These are phyloP conservation scores for Eupithecia tripunctaria DNA, from an alignment of 2,888 invertebrate genomes.

Conservation along the genomic window DNA sequence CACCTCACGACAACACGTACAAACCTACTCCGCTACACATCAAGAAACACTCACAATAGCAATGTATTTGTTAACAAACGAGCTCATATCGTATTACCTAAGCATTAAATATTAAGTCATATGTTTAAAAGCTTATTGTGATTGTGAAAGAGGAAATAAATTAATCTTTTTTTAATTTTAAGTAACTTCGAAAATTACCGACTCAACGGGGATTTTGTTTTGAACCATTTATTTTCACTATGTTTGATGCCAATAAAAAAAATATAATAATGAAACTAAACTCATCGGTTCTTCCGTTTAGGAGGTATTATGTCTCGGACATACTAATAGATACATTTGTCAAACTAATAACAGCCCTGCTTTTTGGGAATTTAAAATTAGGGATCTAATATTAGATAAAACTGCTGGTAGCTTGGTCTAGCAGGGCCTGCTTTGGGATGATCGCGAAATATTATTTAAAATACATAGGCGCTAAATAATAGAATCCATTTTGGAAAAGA, in stretches of 20 bases:
- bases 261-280: background rate
- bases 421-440: background rate
- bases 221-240: too few species aligned
- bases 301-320: too few species aligned
- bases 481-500: too few species aligned
- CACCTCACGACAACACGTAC: background rate
- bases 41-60: background rate
- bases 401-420: too few species aligned
- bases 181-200: too few species aligned
- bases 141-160: background rate
- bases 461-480: too few species aligned
- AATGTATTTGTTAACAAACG: background rate
- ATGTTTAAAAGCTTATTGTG: background rate
- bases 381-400: too few species aligned
- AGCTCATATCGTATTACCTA: background rate
- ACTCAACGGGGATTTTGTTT: too few species aligned
- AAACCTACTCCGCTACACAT: background rate
- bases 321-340: background rate
- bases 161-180: background rate
- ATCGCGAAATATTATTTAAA: too few species aligned
- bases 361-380: background rate
- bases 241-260: too few species aligned
- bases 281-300: too few species aligned
- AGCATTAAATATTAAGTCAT: background rate
- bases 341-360: background rate